Percentiles rank a stretch among this genome's conserved stretches.
These are phyloP conservation scores for Noctua pronuba DNA, from an alignment of 2,888 invertebrate genomes.

Conservation along the genomic window DNA sequence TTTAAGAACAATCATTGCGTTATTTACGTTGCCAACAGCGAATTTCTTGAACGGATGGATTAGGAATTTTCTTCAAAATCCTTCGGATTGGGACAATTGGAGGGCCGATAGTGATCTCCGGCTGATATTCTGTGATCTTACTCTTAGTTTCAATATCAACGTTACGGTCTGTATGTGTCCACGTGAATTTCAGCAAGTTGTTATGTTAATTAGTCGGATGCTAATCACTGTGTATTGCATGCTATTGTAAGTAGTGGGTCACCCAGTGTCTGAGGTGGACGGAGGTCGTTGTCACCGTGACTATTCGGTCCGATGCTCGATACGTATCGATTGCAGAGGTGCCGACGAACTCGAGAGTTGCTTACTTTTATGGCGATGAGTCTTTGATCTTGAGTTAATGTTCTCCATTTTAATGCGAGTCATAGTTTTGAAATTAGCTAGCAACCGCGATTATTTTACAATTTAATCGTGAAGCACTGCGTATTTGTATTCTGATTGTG, in stretches of 20 bases:
- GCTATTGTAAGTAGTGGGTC: slow-evolving; percentile 66
- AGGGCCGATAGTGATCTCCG: not conserved
- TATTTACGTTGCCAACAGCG: not conserved
- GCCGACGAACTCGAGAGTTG: slow-evolving; percentile 72
- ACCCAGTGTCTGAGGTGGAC: slow-evolving; percentile 72
- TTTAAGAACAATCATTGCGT: not conserved
- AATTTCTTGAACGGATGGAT: not conserved
- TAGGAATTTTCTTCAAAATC: not conserved
- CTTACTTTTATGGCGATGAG: slow-evolving; percentile 48
- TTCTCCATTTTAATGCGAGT: not conserved
- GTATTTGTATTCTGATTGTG: slow-evolving; percentile 36
- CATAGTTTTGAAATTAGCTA: not conserved
- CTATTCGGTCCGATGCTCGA: slow-evolving; percentile 72
- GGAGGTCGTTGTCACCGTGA: slow-evolving; percentile 75
- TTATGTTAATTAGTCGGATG: slow-evolving; percentile 49
- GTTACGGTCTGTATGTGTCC: not conserved
- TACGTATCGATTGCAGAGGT: slow-evolving; percentile 84
- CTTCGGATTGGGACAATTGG: not conserved
- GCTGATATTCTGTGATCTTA: not conserved
- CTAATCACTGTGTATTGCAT: slow-evolving; percentile 52
- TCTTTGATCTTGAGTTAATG: slow-evolving; percentile 39
- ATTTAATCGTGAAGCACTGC: slow-evolving; percentile 1
- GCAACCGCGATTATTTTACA: slow-evolving; percentile 1
- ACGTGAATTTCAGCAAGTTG: slow-evolving; percentile 34
- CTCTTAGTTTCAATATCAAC: slow-evolving; percentile 17